Conservation (phyloP, 2,113 vertebrate genomes). For the Rallus limicola region DNA sequence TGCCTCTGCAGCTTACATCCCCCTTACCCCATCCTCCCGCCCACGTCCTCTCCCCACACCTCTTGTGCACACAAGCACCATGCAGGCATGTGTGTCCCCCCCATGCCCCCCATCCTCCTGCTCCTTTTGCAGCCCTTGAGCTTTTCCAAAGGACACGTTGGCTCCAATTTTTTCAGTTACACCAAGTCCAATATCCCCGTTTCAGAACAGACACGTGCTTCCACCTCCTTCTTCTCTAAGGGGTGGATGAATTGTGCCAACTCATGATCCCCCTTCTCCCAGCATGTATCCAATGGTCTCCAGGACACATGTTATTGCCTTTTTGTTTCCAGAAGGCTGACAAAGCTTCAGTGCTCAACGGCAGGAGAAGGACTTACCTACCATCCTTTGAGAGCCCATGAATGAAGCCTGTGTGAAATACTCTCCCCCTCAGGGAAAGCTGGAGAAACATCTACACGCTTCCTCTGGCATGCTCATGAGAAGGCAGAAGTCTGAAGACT, state of each 20-base stretch:
- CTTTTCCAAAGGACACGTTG: not conserved
- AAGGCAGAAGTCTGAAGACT: not conserved
- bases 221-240: not conserved
- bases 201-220: not conserved
- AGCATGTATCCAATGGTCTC: not conserved
- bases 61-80: not conserved
- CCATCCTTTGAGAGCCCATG: not conserved
- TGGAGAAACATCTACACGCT: not conserved
- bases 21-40: not conserved
- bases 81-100: rapidly evolving
- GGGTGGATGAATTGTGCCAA: not conserved
- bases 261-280: not conserved
- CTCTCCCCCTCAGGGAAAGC: not conserved
- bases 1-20: not conserved
- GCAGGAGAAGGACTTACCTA: not conserved
- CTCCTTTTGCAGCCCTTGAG: not conserved
- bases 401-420: not conserved
- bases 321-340: not conserved
- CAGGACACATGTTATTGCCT: not conserved
- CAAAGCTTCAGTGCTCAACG: not conserved
- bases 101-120: not conserved
- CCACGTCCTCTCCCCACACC: not conserved
- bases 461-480: not conserved
- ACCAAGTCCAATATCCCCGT: not conserved
- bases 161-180: not conserved